These are phyloP conservation scores for Ochropleura leucogaster DNA, from an alignment of 2,888 invertebrate genomes.

Conservation along the genomic window DNA sequence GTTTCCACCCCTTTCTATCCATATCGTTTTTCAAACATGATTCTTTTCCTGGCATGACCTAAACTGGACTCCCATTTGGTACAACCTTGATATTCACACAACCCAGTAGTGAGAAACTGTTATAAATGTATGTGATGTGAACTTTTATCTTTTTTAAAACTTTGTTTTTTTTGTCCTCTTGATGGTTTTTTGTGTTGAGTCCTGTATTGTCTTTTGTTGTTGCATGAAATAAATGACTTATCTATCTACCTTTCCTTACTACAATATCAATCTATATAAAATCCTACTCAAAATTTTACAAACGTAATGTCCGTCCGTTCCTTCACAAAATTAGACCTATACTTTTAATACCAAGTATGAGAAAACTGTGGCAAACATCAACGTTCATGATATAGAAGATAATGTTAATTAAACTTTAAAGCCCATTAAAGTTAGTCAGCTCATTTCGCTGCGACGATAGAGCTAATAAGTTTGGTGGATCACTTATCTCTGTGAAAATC, in stretches of 20 bases:
- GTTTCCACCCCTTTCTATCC: not conserved
- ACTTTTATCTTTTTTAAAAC: no score
- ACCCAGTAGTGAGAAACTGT: no score
- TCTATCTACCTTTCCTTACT: not conserved
- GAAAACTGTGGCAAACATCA: not conserved
- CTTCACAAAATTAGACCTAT: not conserved
- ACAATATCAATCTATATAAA: not conserved
- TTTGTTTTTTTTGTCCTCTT: no score
- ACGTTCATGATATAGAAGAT: conserved; percentile 20
- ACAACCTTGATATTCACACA: no score
- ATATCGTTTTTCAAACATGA: not conserved
- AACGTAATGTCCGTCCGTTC: not conserved
- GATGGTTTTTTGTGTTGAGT: no score
- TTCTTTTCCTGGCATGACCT: not conserved
- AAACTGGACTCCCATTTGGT: no score
- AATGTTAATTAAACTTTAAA: conserved; percentile 25
- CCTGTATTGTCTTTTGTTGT: no score
- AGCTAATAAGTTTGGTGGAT: conserved; percentile 8
- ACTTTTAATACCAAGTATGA: not conserved
- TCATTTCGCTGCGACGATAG: not conserved
- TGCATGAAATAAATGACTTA: no score
- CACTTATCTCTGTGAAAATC: conserved; percentile 12
- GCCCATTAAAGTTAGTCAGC: conserved; percentile 17
- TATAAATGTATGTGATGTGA: no score
- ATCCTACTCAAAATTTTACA: not conserved